A percentile compares a stretch with the other conserved stretches of the same genome.
Conservation (phyloP, 2,113 vertebrate species). For the Petroica traversi region DNA sequence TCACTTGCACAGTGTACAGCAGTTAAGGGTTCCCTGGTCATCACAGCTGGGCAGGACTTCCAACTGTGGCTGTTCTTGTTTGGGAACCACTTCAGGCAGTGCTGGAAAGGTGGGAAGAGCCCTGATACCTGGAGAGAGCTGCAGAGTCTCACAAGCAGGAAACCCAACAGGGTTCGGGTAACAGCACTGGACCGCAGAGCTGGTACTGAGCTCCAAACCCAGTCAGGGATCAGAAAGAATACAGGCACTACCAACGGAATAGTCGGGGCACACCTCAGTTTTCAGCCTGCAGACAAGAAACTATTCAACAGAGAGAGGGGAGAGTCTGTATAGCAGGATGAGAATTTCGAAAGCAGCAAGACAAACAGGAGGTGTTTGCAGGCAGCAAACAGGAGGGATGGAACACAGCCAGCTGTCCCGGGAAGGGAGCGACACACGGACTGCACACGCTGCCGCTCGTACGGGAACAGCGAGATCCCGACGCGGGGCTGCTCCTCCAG, state of each 20-base stretch:
- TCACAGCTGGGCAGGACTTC: accelerated
- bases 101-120: accelerated
- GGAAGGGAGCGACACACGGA: neutral
- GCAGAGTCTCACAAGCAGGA: accelerated
- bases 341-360: neutral
- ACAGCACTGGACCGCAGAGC: accelerated
- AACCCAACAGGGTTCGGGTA: accelerated
- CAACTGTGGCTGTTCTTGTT: accelerated
- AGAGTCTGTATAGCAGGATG: neutral
- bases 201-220: neutral
- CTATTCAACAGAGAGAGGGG: neutral
- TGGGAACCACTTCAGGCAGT: accelerated
- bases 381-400: neutral
- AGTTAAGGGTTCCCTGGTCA: accelerated
- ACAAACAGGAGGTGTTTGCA: neutral
- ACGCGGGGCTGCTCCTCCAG: neutral
- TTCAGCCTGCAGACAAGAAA: neutral
- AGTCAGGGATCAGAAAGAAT: accelerated
- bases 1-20: accelerated
- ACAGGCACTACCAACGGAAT: accelerated
- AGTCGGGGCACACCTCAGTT: accelerated
- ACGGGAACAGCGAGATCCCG: neutral
- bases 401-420: neutral
- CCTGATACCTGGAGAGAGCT: neutral
- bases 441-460: neutral